Evolutionary conservation across 2,113 vertebrate species (phyloP), one percentile per base, ranked within the genome.

Genomic region (Pogonocichla stellata): DNA sequence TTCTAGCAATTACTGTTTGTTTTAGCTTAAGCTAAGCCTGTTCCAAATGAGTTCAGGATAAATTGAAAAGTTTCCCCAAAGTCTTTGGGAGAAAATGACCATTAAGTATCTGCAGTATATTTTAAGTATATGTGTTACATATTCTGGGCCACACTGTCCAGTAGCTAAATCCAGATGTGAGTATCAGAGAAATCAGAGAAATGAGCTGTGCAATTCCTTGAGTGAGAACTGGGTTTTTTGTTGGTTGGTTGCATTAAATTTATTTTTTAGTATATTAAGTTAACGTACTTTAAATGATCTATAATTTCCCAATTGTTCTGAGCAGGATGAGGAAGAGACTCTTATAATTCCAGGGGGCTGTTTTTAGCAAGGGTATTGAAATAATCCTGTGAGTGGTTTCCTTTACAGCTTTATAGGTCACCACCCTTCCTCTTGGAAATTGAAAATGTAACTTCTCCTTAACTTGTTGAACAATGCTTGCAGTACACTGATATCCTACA

Each of bases 291-390:
- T 50, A 69, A 73, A 42, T 1, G 2, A 45, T 89, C 84, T 84
- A 22, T 61, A 57, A 66, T 77, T 95, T 95, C 86, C 80, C 94
- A 92, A 95, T 96, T 97, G 96, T 97, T 96, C 65, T 90, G 65
- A 79, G 88, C 95, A 96, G 96, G 96, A 97, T 96, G 86, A 94
- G 96, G 96, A 97, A 92, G 78, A 90, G 92, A 80, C 53, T 92
- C 17, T 34, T 67, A 4, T 57, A 88, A 80, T 96, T 96, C 80
- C 80, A 91, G 50, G 51, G 40, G 31, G 6, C 85, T 96, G 82
- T 97, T 97, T 97, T 97, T 97, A 97, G 94, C 85, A 83, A 42
- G 73, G 67, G 75, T 82, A 97, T 97, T 96, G 93, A 95, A 95
- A 83, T 83, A 86, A 43, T 58, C 25, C 53, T 24, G 36, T 64